phyloP scores from a whole-genome alignment of 92 coral and sea anemone genomes.

The Chrysogorgia sp. region DNA sequence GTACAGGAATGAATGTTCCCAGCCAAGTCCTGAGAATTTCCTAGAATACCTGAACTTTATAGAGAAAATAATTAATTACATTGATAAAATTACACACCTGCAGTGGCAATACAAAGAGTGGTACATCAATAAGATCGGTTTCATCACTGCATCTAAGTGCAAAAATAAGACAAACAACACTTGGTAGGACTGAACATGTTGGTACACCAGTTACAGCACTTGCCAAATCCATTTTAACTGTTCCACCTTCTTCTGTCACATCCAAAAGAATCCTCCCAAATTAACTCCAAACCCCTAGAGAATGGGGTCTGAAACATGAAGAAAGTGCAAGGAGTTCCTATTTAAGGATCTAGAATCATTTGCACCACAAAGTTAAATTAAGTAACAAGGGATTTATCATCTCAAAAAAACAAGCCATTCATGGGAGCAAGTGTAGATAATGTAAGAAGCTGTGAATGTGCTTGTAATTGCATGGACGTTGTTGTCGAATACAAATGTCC shows the following conservation, averaged over 20 bases:
- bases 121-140: too few species aligned
- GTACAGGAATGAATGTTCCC: not conserved
- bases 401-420: slow-evolving; percentile 3
- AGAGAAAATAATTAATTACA: not conserved
- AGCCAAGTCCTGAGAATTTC: not conserved
- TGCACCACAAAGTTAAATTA: not conserved
- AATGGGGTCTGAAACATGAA: slow-evolving; percentile 8
- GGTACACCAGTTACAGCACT: too few species aligned
- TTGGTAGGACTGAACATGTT: too few species aligned
- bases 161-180: too few species aligned
- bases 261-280: too few species aligned
- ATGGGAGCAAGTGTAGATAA: slow-evolving; percentile 13
- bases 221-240: too few species aligned
- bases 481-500: too few species aligned
- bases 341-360: not conserved
- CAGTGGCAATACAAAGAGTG: too few species aligned
- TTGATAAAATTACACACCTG: not conserved
- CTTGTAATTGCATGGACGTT: too few species aligned
- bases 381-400: not conserved
- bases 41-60: not conserved
- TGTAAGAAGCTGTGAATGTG: not conserved
- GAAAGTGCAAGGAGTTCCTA: slow-evolving; percentile 9
- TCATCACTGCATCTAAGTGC: too few species aligned
- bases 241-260: too few species aligned
- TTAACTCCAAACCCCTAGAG: not conserved